phyloP scores from a whole-genome alignment of 2,113 vertebrate genomes.

The Oryzias melastigma region DNA sequence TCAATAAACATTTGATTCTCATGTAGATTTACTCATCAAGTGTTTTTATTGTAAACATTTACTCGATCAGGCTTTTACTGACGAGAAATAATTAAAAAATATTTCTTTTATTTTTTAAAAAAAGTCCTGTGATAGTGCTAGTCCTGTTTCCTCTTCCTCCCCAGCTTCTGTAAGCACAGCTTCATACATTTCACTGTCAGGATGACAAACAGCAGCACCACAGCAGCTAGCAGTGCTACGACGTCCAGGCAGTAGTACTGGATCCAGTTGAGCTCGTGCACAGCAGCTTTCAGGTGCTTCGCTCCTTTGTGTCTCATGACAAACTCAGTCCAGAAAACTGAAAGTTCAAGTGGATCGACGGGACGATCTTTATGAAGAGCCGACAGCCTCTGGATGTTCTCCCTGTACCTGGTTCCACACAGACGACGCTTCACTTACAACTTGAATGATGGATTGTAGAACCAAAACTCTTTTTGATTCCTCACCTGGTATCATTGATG shows the following conservation, averaged over 20 bases:
- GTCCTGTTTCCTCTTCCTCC: constrained; percentile 61
- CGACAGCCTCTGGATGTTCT: constrained; percentile 83
- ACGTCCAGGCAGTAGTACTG: constrained; percentile 92
- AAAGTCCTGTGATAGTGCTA: constrained; percentile 7
- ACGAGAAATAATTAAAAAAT: neutral
- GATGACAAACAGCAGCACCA: constrained; percentile 58
- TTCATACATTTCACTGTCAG: constrained; percentile 77
- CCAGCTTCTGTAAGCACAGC: constrained; percentile 67
- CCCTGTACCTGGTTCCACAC: constrained; percentile 82
- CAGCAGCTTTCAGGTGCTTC: constrained; percentile 82
- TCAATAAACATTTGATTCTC: constrained; percentile 60
- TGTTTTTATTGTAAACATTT: neutral
- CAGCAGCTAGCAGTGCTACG: constrained; percentile 73
- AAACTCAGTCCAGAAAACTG: constrained; percentile 91
- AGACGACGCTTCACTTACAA: rapidly evolving
- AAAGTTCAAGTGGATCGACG: constrained; percentile 84
- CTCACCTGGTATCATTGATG: constrained; percentile 86
- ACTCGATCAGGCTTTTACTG: too few species aligned
- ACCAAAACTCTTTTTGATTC: rapidly evolving
- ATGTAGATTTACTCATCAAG: neutral
- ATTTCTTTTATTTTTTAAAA: neutral
- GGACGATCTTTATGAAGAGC: constrained; percentile 87
- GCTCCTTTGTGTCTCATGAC: constrained; percentile 93
- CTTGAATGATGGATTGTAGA: neutral
- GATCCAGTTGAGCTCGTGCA: constrained; percentile 87